Evolutionary conservation across 1,140 invertebrate genomes (phyloP).

Genomic region (Eueides isabella): DNA sequence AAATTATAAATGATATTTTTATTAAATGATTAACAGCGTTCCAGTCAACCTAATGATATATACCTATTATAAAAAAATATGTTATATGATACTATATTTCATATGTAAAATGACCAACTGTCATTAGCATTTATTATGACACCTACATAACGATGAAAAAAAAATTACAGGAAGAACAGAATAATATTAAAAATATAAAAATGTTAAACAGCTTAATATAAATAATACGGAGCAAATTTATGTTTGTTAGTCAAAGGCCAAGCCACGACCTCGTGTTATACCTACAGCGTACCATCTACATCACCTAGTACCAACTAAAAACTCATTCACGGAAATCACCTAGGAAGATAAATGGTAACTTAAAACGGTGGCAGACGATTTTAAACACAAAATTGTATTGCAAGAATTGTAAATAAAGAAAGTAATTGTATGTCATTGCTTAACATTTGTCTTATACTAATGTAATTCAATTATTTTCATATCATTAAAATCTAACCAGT

Average conservation of each 20-base stretch:
- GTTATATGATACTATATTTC: too few species aligned
- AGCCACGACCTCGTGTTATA: conserved; percentile 25
- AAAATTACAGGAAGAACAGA: background rate
- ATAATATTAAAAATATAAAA: background rate
- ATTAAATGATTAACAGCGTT: too few species aligned
- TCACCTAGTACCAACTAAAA: conserved; percentile 1
- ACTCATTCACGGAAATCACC: conserved; percentile 30
- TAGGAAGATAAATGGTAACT: conserved; percentile 14
- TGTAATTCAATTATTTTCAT: background rate
- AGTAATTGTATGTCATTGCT: too few species aligned
- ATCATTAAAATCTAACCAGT: background rate
- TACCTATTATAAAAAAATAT: too few species aligned
- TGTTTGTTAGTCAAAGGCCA: conserved; percentile 19
- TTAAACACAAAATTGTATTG: background rate
- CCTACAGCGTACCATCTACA: conserved; percentile 26
- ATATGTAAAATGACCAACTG: too few species aligned
- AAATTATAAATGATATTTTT: too few species aligned
- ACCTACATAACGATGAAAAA: too few species aligned
- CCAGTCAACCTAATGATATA: too few species aligned
- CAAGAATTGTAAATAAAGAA: background rate
- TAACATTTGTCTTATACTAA: background rate
- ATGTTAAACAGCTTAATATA: background rate
- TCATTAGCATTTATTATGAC: too few species aligned
- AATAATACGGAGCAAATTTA: background rate
- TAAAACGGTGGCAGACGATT: background rate